Conservation (phyloP, 1,140 invertebrate genomes). For the Cyclina sinensis region DNA sequence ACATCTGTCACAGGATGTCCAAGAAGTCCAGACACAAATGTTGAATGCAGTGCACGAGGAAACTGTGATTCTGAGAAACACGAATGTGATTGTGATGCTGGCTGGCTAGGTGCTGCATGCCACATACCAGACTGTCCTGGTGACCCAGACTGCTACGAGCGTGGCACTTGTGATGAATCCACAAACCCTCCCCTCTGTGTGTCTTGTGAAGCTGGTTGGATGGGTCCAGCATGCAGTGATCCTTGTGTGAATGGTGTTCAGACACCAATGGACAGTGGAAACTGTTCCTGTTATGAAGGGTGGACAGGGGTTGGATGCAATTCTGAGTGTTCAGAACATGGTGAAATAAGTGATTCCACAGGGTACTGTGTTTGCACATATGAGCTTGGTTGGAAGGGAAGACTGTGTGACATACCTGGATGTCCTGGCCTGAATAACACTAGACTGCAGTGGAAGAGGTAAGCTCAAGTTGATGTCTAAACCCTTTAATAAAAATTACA, state of each 20-base stretch:
- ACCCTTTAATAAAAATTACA: too few relatives aligned
- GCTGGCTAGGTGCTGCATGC: constrained; percentile 79
- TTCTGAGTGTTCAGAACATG: constrained; percentile 81
- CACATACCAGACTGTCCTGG: constrained; percentile 81
- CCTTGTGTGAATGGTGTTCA: constrained; percentile 79
- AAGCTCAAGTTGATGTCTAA: background rate
- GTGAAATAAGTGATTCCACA: constrained; percentile 66
- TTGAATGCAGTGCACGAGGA: constrained; percentile 77
- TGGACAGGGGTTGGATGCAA: constrained; percentile 81
- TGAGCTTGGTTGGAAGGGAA: constrained; percentile 79
- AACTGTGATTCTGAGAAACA: constrained; percentile 77
- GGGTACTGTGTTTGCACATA: constrained; percentile 78
- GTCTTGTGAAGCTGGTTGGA: constrained; percentile 77
- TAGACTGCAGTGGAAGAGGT: constrained; percentile 81
- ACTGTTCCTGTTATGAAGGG: constrained; percentile 76
- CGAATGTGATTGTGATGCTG: constrained; percentile 75
- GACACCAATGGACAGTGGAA: constrained; percentile 70
- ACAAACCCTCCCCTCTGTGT: constrained; percentile 77
- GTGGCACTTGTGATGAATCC: constrained; percentile 72
- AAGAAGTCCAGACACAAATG: constrained; percentile 71
- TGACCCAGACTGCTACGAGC: constrained; percentile 77
- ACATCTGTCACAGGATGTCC: constrained; percentile 72
- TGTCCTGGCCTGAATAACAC: constrained; percentile 78
- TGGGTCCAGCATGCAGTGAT: constrained; percentile 79
- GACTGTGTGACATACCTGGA: constrained; percentile 80